These are phyloP conservation scores for Acrossocheilus fasciatus DNA, from an alignment of 2,797 vertebrate genomes.

Conservation along the genomic window DNA sequence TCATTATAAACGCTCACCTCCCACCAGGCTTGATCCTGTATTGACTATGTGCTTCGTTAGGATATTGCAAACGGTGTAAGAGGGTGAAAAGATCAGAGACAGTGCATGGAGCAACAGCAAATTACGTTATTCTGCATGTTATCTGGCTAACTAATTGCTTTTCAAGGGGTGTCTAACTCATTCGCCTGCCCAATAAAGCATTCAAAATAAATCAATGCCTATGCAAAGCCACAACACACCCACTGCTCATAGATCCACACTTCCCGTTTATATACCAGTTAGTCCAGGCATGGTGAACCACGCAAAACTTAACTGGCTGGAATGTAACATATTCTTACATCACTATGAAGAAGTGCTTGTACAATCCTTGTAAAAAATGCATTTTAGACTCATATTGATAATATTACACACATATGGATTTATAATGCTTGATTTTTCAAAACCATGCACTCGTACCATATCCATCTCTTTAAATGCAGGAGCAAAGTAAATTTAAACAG, in stretches of 20 bases:
- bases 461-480: slow-evolving; percentile 18
- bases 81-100: slow-evolving; percentile 55
- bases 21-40: slow-evolving; percentile 41
- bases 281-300: neutral
- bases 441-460: neutral
- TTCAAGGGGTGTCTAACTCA: slow-evolving; percentile 43
- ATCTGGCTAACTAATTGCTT: slow-evolving; percentile 53
- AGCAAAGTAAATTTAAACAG: slow-evolving; percentile 33
- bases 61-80: slow-evolving; percentile 42
- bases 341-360: neutral
- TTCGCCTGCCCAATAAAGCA: slow-evolving; percentile 24
- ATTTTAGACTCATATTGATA: slow-evolving; percentile 14
- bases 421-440: slow-evolving; percentile 15
- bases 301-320: neutral
- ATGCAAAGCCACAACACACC: slow-evolving; percentile 24
- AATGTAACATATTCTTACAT: neutral
- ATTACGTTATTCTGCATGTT: slow-evolving; percentile 31
- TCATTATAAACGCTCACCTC: slow-evolving; percentile 30
- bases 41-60: slow-evolving; percentile 22
- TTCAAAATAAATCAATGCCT: neutral
- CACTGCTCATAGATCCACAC: neutral
- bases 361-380: neutral
- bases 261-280: neutral
- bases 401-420: neutral
- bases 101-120: slow-evolving; percentile 57